Conservation (phyloP, 2,113 vertebrate genomes). For the Ochotona curzoniae region DNA sequence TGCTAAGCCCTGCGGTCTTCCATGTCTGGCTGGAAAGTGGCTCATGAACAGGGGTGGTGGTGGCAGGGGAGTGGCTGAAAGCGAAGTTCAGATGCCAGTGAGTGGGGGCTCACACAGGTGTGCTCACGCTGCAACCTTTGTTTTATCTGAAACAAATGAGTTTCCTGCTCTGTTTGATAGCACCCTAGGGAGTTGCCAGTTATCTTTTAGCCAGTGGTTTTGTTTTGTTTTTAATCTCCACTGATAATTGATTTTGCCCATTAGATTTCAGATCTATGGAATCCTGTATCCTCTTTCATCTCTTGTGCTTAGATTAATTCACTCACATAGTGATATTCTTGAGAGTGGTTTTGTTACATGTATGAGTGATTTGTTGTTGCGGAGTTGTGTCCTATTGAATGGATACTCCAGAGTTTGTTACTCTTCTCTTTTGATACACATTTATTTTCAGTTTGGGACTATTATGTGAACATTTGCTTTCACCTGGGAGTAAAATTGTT, state of each 20-base stretch:
- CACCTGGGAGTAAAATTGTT: not conserved
- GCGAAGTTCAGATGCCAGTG: no score
- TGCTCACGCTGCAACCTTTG: not conserved
- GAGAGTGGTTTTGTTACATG: not conserved
- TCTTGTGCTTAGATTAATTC: not conserved
- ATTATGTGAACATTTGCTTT: not conserved
- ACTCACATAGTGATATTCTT: not conserved
- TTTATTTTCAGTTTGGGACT: not conserved
- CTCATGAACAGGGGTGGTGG: not conserved
- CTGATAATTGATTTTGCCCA: not conserved
- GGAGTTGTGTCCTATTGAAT: not conserved
- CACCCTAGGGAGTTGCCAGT: not conserved
- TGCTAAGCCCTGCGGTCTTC: not conserved
- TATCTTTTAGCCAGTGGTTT: no score
- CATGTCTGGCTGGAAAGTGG: not conserved
- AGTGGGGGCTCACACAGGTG: not conserved
- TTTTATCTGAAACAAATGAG: constrained; percentile 48
- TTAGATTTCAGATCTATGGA: not conserved
- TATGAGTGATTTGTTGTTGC: not conserved
- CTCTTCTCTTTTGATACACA: not conserved
- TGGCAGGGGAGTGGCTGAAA: not conserved
- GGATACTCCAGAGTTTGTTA: not conserved
- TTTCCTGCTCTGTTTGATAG: not conserved
- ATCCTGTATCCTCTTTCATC: not conserved
- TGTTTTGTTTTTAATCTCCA: constrained; percentile 8